phyloP scores from a whole-genome alignment of 2,113 vertebrate genomes.

The Dermatemys mawii region DNA sequence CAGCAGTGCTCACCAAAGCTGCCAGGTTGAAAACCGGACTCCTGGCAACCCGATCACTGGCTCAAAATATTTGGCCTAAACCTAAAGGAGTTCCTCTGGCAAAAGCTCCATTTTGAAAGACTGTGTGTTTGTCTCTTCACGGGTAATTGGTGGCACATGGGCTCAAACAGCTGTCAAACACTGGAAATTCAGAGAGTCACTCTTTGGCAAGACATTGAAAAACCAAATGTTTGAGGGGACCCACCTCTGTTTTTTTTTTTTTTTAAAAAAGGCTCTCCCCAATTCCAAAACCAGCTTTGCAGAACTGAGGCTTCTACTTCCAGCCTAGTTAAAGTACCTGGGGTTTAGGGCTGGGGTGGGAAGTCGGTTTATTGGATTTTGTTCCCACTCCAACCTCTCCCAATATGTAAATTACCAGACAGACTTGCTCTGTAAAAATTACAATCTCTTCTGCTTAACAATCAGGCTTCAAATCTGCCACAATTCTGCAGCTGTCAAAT shows the following conservation, averaged over 20 bases:
- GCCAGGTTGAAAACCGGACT: no score
- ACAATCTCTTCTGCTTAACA: not conserved
- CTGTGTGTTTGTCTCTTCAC: rapidly evolving
- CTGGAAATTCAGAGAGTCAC: not conserved
- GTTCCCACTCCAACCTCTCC: not conserved
- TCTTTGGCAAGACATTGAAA: rapidly evolving
- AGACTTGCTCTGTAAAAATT: not conserved
- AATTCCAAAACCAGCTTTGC: rapidly evolving
- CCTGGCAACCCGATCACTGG: not conserved
- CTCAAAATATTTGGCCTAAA: not conserved
- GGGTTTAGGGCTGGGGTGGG: not conserved
- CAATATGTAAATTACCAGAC: not conserved
- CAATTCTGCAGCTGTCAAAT: slow-evolving; percentile 3
- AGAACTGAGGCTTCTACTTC: not conserved
- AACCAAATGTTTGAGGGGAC: rapidly evolving
- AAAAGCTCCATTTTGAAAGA: not conserved
- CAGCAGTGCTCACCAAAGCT: no score
- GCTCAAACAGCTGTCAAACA: not conserved
- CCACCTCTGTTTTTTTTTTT: no score
- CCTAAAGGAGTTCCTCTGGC: not conserved
- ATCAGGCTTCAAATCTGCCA: not conserved
- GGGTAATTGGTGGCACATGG: not conserved
- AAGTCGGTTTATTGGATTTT: not conserved
- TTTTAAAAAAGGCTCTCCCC: rapidly evolving
- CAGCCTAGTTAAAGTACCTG: not conserved